Base-by-base conservation (phyloP, 2,797 vertebrate species). In the Ctenochaetus hawaiiensis region DNA sequence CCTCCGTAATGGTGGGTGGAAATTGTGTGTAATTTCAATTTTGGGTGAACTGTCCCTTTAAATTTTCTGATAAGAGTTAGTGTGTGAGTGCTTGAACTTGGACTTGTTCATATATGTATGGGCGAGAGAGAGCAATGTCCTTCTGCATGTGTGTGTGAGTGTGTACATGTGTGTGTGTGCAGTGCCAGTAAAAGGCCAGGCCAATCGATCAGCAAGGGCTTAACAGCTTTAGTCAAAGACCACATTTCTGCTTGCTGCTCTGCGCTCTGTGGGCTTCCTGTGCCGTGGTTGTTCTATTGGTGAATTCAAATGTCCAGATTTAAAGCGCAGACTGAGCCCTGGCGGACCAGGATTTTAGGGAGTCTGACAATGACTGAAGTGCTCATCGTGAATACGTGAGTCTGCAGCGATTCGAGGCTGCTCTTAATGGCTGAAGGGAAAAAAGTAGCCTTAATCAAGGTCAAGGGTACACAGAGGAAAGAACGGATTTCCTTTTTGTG, bases 151-250 rank as follows among this genome's bases (percentile, higher is more conserved):
- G 30, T 34, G 30, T 34, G 30, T 34, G 30, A 34, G 30, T 34
- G 5, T 30, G 30, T 30, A 30, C 30, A 16, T 8, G 54, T 58
- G 68, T 53, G 56, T 62, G 59, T 75, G 66, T 84, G 57, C 67
- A 77, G 82, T 81, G 68, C 67, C 62, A 72, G 77, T 73, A 51
- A 89, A 91, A 90, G 84, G 87, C 87, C 89, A 89, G 76, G 63
- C 79, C 39, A 52, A 92, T 92, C 83, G 85, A 92, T 92, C 81
- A 84, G 82, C 61, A 75, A 83, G 60, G 69, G 89, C 84, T 91
- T 89, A 91, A 82, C 80, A 81, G 89, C 88, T 86, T 85, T 77
- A 74, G 81, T 89, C 80, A 87, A 83, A 90, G 87, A 87, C 80
- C 84, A 86, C 69, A 74, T 86, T 87, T 84, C 18, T 5, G 59